A percentile compares a stretch with the other conserved stretches of the same genome.
These are phyloP conservation scores for Betta splendens DNA, from an alignment of 2,797 vertebrate genomes.

Conservation along the genomic window DNA sequence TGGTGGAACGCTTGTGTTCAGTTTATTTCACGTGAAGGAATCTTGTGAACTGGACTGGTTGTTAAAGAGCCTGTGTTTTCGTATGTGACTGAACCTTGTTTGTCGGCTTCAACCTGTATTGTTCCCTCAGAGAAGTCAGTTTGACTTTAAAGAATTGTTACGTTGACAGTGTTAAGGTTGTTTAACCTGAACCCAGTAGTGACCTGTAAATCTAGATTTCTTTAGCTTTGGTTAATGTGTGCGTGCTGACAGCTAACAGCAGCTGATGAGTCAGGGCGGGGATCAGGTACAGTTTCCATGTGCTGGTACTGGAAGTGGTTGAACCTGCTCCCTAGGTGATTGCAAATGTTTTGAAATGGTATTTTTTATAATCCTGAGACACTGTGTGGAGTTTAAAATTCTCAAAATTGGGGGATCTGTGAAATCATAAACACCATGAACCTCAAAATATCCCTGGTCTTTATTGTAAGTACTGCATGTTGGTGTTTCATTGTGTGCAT, in stretches of 20 bases:
- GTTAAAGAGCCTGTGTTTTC: no score
- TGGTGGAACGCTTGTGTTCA: no score
- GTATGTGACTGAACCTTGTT: no score
- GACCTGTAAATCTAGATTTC: no score
- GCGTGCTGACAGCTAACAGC: not conserved
- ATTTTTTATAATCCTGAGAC: no score
- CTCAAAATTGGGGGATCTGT: not conserved
- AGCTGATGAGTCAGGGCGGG: not conserved
- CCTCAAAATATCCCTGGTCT: not conserved
- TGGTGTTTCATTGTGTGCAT: not conserved
- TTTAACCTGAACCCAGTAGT: no score
- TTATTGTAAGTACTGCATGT: not conserved
- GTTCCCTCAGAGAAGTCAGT: not conserved
- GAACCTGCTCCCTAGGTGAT: conserved; percentile 14
- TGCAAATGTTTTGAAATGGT: no score
- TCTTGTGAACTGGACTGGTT: no score
- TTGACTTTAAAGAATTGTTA: not conserved
- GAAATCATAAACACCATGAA: not conserved
- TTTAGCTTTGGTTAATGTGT: conserved; percentile 4
- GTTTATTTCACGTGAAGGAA: no score
- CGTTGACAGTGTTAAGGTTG: not conserved
- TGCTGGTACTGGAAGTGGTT: conserved; percentile 24
- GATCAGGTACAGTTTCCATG: conserved; percentile 1
- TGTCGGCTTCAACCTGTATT: not conserved
- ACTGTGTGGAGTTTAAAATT: not conserved